These are phyloP conservation scores for Pelvicachromis taeniatus DNA, from an alignment of 2,113 vertebrate species.

Conservation along the genomic window DNA sequence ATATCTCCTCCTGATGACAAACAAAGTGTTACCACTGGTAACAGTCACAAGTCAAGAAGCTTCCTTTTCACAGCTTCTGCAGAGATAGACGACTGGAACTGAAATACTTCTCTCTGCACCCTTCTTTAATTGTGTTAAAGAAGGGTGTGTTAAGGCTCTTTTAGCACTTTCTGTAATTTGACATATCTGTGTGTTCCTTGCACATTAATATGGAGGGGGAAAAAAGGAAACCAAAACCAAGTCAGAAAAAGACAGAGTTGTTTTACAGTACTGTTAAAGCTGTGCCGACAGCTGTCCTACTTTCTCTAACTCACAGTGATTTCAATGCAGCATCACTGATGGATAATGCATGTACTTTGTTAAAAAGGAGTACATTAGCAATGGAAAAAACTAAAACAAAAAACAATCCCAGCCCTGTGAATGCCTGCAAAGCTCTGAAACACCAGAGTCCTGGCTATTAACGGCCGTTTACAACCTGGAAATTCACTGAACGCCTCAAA, in stretches of 20 bases:
- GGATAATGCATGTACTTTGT: background rate
- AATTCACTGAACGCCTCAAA: background rate
- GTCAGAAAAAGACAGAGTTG: background rate
- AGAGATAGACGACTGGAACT: background rate
- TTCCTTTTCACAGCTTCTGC: background rate
- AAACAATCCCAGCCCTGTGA: background rate
- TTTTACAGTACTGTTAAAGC: background rate
- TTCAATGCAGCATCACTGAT: background rate
- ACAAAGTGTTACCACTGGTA: background rate
- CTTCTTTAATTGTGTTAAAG: background rate
- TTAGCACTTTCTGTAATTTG: background rate
- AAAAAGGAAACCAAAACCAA: background rate
- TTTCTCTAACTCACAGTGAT: background rate
- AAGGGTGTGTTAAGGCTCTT: too few relatives aligned
- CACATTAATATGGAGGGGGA: background rate
- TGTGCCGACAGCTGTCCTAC: background rate
- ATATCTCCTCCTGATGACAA: slow-evolving; percentile 5
- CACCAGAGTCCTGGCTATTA: background rate
- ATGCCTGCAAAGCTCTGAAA: background rate
- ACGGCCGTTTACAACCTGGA: background rate
- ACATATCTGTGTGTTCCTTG: background rate
- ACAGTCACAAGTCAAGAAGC: background rate
- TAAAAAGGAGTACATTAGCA: background rate
- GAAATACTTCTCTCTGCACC: background rate
- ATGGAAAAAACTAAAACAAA: background rate